phyloP scores from a whole-genome alignment of 2,888 invertebrate genomes.

The Andricus quercusramuli region DNA sequence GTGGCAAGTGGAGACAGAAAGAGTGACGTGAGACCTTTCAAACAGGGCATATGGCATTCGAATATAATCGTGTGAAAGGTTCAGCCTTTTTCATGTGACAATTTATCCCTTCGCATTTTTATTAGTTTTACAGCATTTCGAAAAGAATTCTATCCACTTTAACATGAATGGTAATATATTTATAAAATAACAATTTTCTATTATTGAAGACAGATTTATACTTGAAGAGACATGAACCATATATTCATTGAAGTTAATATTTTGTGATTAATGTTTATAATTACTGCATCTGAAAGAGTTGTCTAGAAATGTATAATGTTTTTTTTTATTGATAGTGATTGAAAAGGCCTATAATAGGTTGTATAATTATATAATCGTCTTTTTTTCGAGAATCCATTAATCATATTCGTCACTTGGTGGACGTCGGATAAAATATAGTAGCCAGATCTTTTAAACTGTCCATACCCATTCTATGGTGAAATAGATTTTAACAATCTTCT shows the following conservation, averaged over 20 bases:
- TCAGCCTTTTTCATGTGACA: slow-evolving; percentile 21
- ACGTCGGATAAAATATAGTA: neutral
- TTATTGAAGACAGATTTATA: too few species aligned
- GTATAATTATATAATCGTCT: neutral
- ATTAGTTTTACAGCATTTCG: too few species aligned
- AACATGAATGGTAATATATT: too few species aligned
- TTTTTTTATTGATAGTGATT: neutral
- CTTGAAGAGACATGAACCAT: too few species aligned
- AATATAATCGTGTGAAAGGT: slow-evolving; percentile 15
- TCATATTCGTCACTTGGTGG: neutral
- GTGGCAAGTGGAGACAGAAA: slow-evolving; percentile 6
- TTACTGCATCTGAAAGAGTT: neutral
- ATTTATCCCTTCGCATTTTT: neutral
- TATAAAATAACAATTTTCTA: too few species aligned
- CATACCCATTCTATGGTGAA: neutral
- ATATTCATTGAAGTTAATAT: neutral
- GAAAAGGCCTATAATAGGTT: neutral
- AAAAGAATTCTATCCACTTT: too few species aligned
- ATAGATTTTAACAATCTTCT: slow-evolving; percentile 1
- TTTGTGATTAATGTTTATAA: neutral
- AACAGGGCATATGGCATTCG: slow-evolving; percentile 18
- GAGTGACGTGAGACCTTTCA: slow-evolving; percentile 35
- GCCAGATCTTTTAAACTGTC: neutral
- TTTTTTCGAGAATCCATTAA: neutral
- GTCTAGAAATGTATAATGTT: neutral